Base-by-base conservation (phyloP, 1,140 invertebrate genomes). In the Aphelenchoides fujianensis region DNA sequence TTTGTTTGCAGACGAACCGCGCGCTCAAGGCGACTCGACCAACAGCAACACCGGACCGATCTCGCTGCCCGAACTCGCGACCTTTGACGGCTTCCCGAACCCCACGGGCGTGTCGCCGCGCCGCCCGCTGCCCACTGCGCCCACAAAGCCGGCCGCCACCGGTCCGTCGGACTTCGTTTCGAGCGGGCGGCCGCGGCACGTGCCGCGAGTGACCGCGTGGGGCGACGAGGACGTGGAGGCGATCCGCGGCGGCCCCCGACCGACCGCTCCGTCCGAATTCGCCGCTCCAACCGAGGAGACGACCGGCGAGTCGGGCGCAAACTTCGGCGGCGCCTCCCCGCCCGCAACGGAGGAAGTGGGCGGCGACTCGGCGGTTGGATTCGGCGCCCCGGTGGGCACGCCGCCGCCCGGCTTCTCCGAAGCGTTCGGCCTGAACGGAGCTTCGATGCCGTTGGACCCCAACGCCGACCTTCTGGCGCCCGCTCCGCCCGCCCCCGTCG, bases 351-450 rank as follows among this genome's bases (percentile, higher is more conserved):
- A 35, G 73, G 28, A 27, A 57, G 53, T 27, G 69, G 54, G 27
- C 34, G 41, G 9, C 34, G 48, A 28, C 3, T 28, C 36, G 27
- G 35, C 16, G 28, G 23, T 53, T 31, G 61, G 2, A 32, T 74
- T 52, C 16, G 53, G 27, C 12, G 30, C 31, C n/a, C 41, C 77
- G 5, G 16, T 76, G 2, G 76, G 75, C 35, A 79, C 72, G 34
- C 77, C 77, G 28, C 75, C 75, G 5, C 75, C 75, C 2, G 76
- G 77, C 9, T 76, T 77, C 16, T 57, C 55, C 16, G 75, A 76
- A 41, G 75, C 75, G 2, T 77, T 77, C 63, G 75, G 75, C 35
- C 34, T 77, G 27, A 77, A 75, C 55, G 75, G 75, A 19, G 77
- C 34, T 28, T 71, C 52, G 31, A 73, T 72, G 5, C n/a, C 30